phyloP scores from a whole-genome alignment of 2,797 vertebrate genomes.

The Rhincodon typus region DNA sequence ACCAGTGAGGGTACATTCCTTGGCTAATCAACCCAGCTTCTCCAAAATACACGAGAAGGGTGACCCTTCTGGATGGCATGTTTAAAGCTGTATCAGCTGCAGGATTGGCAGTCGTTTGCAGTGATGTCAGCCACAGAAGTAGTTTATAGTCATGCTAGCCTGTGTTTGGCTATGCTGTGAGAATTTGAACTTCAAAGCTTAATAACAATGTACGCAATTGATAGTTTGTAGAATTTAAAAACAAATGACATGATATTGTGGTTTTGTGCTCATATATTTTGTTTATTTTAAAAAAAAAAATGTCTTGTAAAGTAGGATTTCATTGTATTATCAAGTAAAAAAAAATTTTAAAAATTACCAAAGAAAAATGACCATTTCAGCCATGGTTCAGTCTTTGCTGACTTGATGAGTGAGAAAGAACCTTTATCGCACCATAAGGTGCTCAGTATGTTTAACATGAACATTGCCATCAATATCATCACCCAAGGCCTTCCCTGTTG shows the following conservation, averaged over 20 bases:
- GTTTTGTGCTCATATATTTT: no score
- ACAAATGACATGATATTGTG: no score
- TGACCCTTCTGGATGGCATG: conserved; percentile 41
- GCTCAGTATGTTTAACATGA: conserved; percentile 90
- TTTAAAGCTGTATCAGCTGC: conserved; percentile 72
- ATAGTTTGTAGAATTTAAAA: no score
- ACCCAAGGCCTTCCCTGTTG: conserved; percentile 93
- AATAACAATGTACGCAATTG: no score
- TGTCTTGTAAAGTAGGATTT: conserved; percentile 50
- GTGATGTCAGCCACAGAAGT: conserved; percentile 73
- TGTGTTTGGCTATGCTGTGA: conserved; percentile 71
- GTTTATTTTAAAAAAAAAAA: no score
- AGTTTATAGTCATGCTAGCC: conserved; percentile 66
- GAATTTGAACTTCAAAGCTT: conserved; percentile 61
- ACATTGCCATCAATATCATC: conserved; percentile 77
- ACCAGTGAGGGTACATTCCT: conserved; percentile 39
- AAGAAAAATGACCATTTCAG: conserved; percentile 53
- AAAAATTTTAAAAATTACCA: conserved; percentile 44
- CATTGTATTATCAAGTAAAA: conserved; percentile 53
- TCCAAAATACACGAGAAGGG: conserved; percentile 22
- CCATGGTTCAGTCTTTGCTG: conserved; percentile 69
- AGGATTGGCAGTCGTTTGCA: conserved; percentile 70
- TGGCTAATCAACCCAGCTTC: conserved; percentile 40
- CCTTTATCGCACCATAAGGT: conserved; percentile 80
- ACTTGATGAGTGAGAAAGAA: conserved; percentile 69